These are phyloP conservation scores for Stercorarius parasiticus DNA, from an alignment of 2,113 vertebrate genomes.

Conservation along the genomic window DNA sequence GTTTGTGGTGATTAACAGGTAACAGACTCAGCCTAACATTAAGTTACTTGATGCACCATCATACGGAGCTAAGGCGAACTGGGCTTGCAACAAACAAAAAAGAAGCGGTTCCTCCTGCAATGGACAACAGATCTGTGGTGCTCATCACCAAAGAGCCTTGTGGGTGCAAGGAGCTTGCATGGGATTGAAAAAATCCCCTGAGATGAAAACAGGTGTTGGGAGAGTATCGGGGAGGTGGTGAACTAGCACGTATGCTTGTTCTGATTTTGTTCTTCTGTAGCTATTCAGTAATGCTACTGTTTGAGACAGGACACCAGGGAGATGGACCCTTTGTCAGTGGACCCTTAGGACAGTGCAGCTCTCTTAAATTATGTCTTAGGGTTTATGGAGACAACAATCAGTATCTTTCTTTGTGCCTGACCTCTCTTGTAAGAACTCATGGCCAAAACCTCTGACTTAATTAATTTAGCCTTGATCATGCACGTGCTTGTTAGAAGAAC, in stretches of 20 bases:
- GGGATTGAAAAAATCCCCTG: fast-evolving
- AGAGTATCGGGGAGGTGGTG: not conserved
- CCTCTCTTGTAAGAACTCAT: not conserved
- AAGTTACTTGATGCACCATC: not conserved
- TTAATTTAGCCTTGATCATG: not conserved
- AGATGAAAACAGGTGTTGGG: not conserved
- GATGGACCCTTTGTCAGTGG: not conserved
- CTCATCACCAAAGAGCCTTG: not conserved
- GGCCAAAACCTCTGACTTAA: not conserved
- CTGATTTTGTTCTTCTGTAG: not conserved
- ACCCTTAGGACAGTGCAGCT: not conserved
- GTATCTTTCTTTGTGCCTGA: not conserved
- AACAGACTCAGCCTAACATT: not conserved
- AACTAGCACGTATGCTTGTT: not conserved
- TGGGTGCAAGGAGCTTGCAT: not conserved
- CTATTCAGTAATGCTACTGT: not conserved
- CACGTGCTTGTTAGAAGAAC: not conserved
- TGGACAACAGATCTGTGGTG: not conserved
- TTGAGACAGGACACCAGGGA: not conserved
- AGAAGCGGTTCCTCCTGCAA: not conserved
- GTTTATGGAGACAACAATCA: not conserved
- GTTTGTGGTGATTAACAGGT: not conserved
- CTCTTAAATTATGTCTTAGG: not conserved
- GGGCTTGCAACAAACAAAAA: not conserved
- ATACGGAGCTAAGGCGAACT: not conserved